These are phyloP conservation scores for Scrobipalpa atriplicella DNA, from an alignment of 2,888 invertebrate species.

Conservation along the genomic window DNA sequence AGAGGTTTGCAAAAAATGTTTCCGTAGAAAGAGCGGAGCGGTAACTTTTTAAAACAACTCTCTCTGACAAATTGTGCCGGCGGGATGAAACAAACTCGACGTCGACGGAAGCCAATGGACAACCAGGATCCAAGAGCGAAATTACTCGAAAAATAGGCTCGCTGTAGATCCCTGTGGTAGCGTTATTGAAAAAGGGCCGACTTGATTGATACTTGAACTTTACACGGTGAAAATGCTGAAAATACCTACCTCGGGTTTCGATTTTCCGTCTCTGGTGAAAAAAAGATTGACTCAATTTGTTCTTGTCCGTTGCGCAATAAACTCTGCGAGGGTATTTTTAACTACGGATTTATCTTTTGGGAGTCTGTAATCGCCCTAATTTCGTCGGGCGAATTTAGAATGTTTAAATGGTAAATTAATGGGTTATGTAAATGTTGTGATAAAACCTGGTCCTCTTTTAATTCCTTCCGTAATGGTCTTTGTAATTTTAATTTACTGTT, in stretches of 20 bases:
- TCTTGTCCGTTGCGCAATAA: constrained; percentile 79
- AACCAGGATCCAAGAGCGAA: constrained; percentile 61
- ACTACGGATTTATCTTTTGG: constrained; percentile 73
- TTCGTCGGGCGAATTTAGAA: constrained; percentile 55
- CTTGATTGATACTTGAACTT: constrained; percentile 80
- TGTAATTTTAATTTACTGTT: constrained; percentile 17
- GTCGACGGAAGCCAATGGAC: constrained; percentile 54
- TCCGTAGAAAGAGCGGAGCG: neutral
- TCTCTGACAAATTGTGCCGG: constrained; percentile 54
- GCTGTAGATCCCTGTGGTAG: constrained; percentile 65
- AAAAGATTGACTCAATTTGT: constrained; percentile 81
- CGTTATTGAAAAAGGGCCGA: constrained; percentile 79
- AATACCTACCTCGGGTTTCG: constrained; percentile 65
- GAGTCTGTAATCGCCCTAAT: constrained; percentile 70
- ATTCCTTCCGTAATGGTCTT: constrained; percentile 33
- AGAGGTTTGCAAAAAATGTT: neutral
- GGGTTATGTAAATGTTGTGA: constrained; percentile 53
- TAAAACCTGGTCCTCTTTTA: constrained; percentile 40
- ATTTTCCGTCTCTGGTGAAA: constrained; percentile 72
- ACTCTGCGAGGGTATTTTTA: constrained; percentile 73
- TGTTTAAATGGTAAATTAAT: constrained; percentile 58
- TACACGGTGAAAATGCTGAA: constrained; percentile 76
- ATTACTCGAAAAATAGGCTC: constrained; percentile 74
- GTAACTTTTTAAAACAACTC: constrained; percentile 27
- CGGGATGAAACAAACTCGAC: constrained; percentile 47